Base-by-base conservation (phyloP, 2,888 invertebrate genomes). In the Chrysodeixis includens region DNA sequence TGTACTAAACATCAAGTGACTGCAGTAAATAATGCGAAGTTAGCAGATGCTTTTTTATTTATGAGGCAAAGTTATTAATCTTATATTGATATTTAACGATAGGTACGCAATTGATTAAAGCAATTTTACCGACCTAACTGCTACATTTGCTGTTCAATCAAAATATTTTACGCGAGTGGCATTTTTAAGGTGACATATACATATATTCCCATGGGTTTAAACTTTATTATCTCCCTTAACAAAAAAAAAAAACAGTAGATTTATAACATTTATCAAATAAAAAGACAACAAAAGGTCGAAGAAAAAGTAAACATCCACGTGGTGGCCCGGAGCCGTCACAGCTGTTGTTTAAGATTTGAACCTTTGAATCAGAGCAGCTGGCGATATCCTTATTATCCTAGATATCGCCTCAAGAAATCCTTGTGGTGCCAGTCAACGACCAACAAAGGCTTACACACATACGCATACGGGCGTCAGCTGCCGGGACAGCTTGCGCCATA, bases 401-500 rank as follows among this genome's bases (percentile, higher is more conserved):
- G 91, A 86, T 69, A 86, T 74, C 85, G 86, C 84, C 85, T 84
- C 79, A 83, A 89, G 88, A 86, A 83, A 86, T 78, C 74, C 56
- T 74, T 57, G 68, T 63, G 62, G 51, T 60, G 65, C 71, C 82
- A 71, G 76, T 79, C 63, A 74, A 69, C 71, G 69, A 52, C 83
- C 74, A 90, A 92, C 89, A 89, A 89, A 89, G 87, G 78, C 84
- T 84, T 86, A 83, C 84, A 84, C 71, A 80, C 78, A 72, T 60
- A 87, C 86, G 83, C 56, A 87, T 86, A 83, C 87, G 87, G 86
- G 86, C 88, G 92, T 92, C 94, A 94, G 93, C 93, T 94, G 94
- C 87, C 87, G 81, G 73, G 80, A 85, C 94, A 94, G 93, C 94
- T 94, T 94, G 94, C 92, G 90, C 90, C 90, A 90, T 93, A 94